Base-by-base conservation (phyloP, 2,888 invertebrate species). In the Stenurella melanura region DNA sequence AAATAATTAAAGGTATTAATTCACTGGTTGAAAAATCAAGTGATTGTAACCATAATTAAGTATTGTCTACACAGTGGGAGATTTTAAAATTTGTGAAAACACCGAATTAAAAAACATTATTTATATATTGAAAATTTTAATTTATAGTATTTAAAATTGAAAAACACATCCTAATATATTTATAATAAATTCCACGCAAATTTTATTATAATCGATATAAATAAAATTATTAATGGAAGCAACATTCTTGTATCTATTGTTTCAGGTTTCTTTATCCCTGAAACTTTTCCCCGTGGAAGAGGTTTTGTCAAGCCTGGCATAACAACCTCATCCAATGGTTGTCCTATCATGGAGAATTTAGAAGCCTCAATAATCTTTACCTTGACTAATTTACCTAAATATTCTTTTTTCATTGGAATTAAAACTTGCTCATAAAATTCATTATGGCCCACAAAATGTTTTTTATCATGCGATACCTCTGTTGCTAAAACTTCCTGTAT, bases 371-470 rank as follows among this genome's bases (percentile, higher is more conserved):
- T 89, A 6, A 98, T 95, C 87, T 92, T 92, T 0, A 98, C 97
- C 0, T 92, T 93, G 0, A 98, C 91, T 88, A 95, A 92, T 87
- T 95, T 95, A 0, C 98, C 98, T 92, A 98, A 92, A 63, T 94
- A 93, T 82, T 93, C 92, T 0, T 94, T 91, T 7, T 93, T 91
- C 90, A 95, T 95, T 0, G 97, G 96, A 0, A 98, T 92, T 74
- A 98, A 88, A 15, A 98, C 94, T 91, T 97, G 99, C 87, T 98
- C 98, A 87, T 99, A 99, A 87, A 90, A 95, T 87, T 98, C 96
- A 89, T 98, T 99, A 90, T 99, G 99, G 0, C 95, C 98, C 10
- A 99, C 99, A 87, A 93, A 97, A 89, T 96, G 95, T 75, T 94
- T 92, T 82, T 94, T 95, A 88, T 99, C 99, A 88, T 96, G 95